Base-by-base conservation (phyloP, 2,113 vertebrate species). In the Burhinus oedicnemus region DNA sequence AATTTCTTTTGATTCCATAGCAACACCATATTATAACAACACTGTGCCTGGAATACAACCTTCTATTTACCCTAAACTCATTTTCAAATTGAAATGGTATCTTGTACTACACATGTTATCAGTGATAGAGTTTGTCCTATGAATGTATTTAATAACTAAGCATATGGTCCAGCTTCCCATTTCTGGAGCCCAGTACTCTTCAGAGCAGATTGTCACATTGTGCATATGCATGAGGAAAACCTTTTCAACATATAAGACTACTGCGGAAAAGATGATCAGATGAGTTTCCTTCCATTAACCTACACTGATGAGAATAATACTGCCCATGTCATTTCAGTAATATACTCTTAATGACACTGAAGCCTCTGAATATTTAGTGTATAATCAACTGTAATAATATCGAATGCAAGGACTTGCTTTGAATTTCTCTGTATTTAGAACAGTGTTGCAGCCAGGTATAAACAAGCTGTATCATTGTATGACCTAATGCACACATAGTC, bases 261-360 rank as follows among this genome's bases (percentile, higher is more conserved):
- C 94, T 78, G 36, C 87, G 85, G 90, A 38, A 90, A 89, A 91
- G 93, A 96, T 71, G 82, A 91, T 93, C 95, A 95, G 84, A 93
- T 91, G 90, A 87, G 78, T 90, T 96, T 97, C 68, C 89, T 97
- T 96, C 95, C 92, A 93, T 97, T 98, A 97, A 96, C 95, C 89
- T 87, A 45, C 25, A 18, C 90, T 93, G 95, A 95, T 81, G 86
- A 90, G 68, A 94, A 71, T 52, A 94, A 72, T 45, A 61, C 23
- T 95, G 95, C 80, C 93, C 75, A 21, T 91, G 81, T 92, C 90
- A 95, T 90, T 96, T 85, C 74, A 89, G 90, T 97, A 91, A 89
- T 49, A 90, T 74, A 32, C 25, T 49, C 49, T 83, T 95, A 93
- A 92, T 54, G 81, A 60, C 44, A 11, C 18, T 44, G 88, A 94